Evolutionary conservation across 2,888 invertebrate species (phyloP), one percentile per base, ranked within the genome.

Genomic region (Heteromyza rotundicornis): DNA sequence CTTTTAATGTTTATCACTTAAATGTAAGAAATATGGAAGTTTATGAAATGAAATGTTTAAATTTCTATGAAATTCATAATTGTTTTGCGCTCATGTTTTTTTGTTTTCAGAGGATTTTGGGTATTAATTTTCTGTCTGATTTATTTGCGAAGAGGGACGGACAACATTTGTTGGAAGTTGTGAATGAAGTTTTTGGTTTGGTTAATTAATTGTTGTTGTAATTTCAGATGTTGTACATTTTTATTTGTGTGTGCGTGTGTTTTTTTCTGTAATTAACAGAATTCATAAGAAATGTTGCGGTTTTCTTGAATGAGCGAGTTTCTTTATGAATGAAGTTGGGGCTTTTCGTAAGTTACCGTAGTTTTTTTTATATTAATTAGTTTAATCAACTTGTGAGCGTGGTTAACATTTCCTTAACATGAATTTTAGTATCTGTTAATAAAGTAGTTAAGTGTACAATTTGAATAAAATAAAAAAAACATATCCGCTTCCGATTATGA

Each of bases 61-160:
- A 47, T 47, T 47, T 47, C 47, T 47, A 47, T 47, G 47, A 47
- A 47, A 19, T 47, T 47, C 47, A 47, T 47, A 47, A 47, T 47
- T 47, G 20, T 20, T 17, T 3, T 5, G 40, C 40, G 3, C 40
- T 40, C n/a, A 3, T 20, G 47, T 20, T 47, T 47, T 14, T 47
- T 47, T 14, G 47, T 19, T 20, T 20, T 47, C 19, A 19, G 17
- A 40, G 20, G 20, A 5, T 19, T 47, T 17, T 47, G n/a, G n/a
- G n/a, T 47, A 47, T 19, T 17, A 12, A 20, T 47, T 17, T 47
- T 3, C 47, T 47, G 20, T 7, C 47, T 47, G 20, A 17, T 47
- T 47, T 20, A 17, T 47, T 14, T 40, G 40, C 40, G 5, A 10
- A n/a, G 3, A n/a, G n/a, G n/a, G n/a, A n/a, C n/a, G n/a, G n/a